Base-by-base conservation (phyloP, 2,888 invertebrate genomes). In the Torymus aiolomorphi region DNA sequence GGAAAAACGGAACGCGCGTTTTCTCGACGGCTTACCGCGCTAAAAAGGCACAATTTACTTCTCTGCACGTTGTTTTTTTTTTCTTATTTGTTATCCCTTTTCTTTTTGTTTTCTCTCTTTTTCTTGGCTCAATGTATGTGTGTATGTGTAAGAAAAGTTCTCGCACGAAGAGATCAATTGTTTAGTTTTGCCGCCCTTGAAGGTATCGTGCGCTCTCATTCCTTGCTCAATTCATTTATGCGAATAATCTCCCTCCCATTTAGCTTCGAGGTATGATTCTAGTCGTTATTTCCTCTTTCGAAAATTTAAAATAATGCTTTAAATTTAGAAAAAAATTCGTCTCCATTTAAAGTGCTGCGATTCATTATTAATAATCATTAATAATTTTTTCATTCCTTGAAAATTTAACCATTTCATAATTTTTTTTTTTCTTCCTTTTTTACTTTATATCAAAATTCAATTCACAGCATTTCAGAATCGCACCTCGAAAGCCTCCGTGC, bases 1-100 rank as follows among this genome's bases (percentile, higher is more conserved):
- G 18, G 51, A 18, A 24, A 52, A 51, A 61, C 51, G 51, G 49
- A 52, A 16, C 16, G 57, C 57, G 57, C 16, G 16, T 57, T 42
- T 42, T 42, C 76, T 78, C 57, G 72, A 81, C 81, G 78, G 78
- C 81, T 78, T 89, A 90, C 87, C 86, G 87, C 86, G 87, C 90
- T 90, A 90, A 88, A 89, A 90, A 90, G 90, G 90, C 90, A 90
- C 90, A 89, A 88, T 80, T 78, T 62, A 67, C 77, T 80, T 42
- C 42, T 42, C 42, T 42, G 42, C 42, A 42, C 51, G 42, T 42
- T 42, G 42, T 42, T 42, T 8, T 42, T 42, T 42, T 42, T 42
- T 42, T 42, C 8, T 42, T 66, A 31, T 66, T 63, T 16, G 42
- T 42, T 42, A 42, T 42, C 42, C 42, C 42, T 42, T 42, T 42